phyloP scores from a whole-genome alignment of 2,888 invertebrate genomes.

The Tribolium freemani region DNA sequence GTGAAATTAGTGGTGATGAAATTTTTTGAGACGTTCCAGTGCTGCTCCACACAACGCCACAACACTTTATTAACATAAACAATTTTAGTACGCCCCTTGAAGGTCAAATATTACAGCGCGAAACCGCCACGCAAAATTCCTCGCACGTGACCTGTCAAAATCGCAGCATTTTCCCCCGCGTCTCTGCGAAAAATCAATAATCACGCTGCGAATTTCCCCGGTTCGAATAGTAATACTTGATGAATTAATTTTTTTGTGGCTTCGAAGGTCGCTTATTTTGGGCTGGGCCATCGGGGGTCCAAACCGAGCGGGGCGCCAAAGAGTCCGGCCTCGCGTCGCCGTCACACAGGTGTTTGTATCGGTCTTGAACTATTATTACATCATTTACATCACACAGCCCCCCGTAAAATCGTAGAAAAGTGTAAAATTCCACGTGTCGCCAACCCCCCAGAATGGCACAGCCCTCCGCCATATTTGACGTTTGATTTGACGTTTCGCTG shows the following conservation, averaged over 20 bases:
- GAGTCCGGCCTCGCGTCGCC: slow-evolving; percentile 55
- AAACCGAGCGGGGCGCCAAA: slow-evolving; percentile 53
- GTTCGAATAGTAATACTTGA: neutral
- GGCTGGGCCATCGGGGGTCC: slow-evolving; percentile 3
- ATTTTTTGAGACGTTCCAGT: neutral
- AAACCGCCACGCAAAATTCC: slow-evolving; percentile 26
- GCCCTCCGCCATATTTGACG: slow-evolving; percentile 80
- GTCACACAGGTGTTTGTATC: slow-evolving; percentile 65
- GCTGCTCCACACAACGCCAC: neutral
- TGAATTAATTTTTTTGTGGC: slow-evolving; percentile 7
- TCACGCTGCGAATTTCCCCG: slow-evolving; percentile 2
- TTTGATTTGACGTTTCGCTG: slow-evolving; percentile 72
- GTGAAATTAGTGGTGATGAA: no score
- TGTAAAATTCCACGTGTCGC: slow-evolving; percentile 32
- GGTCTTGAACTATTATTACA: slow-evolving; percentile 62
- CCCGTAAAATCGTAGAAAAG: slow-evolving; percentile 43
- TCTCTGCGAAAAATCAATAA: slow-evolving; percentile 31
- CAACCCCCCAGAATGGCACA: slow-evolving; percentile 73
- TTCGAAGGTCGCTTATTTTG: slow-evolving; percentile 4
- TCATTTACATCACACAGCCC: slow-evolving; percentile 62
- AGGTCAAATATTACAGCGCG: slow-evolving; percentile 10
- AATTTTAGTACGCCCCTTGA: slow-evolving; percentile 27
- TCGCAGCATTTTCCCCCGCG: slow-evolving; percentile 25
- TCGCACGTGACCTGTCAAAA: slow-evolving; percentile 32
- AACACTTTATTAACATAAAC: slow-evolving; percentile 25